A percentile compares a stretch with the other conserved stretches of the same genome.
Conservation (phyloP, 2,113 vertebrate species). For the Turnix velox region DNA sequence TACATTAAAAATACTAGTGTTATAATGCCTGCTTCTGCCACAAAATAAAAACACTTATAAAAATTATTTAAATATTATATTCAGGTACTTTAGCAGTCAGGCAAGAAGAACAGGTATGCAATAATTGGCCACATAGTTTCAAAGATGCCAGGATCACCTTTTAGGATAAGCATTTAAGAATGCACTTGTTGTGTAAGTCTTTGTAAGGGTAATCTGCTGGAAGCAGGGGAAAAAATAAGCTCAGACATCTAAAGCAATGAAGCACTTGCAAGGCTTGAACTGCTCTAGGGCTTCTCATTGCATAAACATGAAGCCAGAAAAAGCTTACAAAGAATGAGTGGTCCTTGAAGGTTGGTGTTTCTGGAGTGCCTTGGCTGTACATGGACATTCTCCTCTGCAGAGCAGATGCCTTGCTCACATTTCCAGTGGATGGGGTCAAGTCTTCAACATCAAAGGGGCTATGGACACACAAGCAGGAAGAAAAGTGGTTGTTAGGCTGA, state of each 20-base stretch:
- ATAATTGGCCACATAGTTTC: neutral
- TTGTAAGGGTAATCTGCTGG: neutral
- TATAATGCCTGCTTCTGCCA: neutral
- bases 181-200: neutral
- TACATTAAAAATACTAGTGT: neutral
- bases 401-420: constrained; percentile 86
- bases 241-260: neutral
- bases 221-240: neutral
- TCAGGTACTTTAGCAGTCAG: neutral
- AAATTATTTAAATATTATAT: neutral
- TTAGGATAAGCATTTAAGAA: neutral
- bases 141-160: neutral
- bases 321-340: constrained; percentile 92
- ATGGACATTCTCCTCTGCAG: constrained; percentile 93
- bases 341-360: constrained; percentile 94
- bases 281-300: neutral
- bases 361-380: constrained; percentile 96
- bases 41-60: neutral
- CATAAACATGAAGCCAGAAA: neutral
- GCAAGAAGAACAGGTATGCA: neutral
- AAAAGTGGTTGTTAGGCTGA: neutral
- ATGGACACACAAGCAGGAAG: neutral
- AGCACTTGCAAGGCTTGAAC: neutral
- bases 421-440: constrained; percentile 84
- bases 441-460: constrained; percentile 98